Base-by-base conservation (phyloP, 2,113 vertebrate species). In the Synodontis membranacea region DNA sequence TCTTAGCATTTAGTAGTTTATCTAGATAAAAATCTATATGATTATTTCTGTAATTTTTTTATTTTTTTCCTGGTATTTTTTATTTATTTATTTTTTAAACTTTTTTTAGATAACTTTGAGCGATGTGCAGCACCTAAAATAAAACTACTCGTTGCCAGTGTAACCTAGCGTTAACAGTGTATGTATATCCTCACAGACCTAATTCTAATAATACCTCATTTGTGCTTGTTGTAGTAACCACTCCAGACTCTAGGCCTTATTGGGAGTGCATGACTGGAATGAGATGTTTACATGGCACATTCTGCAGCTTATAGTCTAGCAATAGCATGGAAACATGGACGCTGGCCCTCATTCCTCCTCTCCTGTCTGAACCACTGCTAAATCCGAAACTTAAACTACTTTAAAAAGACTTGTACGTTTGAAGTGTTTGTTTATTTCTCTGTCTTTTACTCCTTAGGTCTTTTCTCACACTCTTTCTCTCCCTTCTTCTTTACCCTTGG, bases 301-400 rank as follows among this genome's bases (percentile, higher is more conserved):
- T 82, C 80, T 86, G 66, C 48, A 75, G 70, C 86, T 75, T 87
- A 64, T 83, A 87, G 70, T 66, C 60, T 62, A 72, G 46, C 52
- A 74, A 82, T 88, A 76, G 76, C 25, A 86, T 86, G 85, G 80
- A 86, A 88, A 85, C 80, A 72, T 85, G 74, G 42, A 83, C 56
- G 58, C 21, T n/a, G 11, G 23, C 25, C 15, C 12, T 54, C 37
- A 17, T 23, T 80, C 31, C 56, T 37, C 12, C 10, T 28, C 75
- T 39, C 34, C 60, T 80, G 10, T 80, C 31, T 39, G 48, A n/a
- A 34, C 34, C 12, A 0, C 31, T 79, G 44, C 31, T 50, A 60
- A 48, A 42, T 25, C 78, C 34, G 39, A 21, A 37, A 15, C 78
- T 14, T 52, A 21, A 19, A 15, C 46, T 52, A 2, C 75, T 80